A percentile compares a stretch with the other conserved stretches of the same genome.
These are phyloP conservation scores for Neuroscelio doddi DNA, from an alignment of 2,888 invertebrate species.

Conservation along the genomic window DNA sequence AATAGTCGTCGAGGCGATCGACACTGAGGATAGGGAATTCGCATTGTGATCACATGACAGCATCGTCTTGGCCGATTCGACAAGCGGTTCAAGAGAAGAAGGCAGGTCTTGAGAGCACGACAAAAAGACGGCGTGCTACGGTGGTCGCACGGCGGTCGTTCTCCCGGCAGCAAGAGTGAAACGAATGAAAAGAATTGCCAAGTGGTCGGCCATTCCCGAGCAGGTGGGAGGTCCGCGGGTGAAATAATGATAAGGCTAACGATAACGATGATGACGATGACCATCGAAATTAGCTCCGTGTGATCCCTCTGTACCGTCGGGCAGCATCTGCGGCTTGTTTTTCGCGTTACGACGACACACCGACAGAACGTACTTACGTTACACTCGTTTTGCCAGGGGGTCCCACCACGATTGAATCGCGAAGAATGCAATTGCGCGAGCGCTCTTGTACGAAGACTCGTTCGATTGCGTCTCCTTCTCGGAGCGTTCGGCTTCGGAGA, in stretches of 20 bases:
- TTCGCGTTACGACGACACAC: slow-evolving; percentile 29
- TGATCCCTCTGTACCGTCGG: slow-evolving; percentile 24
- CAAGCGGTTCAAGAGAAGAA: background rate
- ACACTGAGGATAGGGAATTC: background rate
- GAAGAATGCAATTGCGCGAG: slow-evolving; percentile 41
- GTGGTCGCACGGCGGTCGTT: slow-evolving; percentile 4
- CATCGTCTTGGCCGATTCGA: background rate
- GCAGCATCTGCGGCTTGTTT: slow-evolving; percentile 37
- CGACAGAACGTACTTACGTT: slow-evolving; percentile 21
- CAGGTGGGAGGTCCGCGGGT: slow-evolving; percentile 45
- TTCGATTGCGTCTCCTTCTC: slow-evolving; percentile 27
- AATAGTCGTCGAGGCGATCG: background rate
- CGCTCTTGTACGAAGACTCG: slow-evolving; percentile 37
- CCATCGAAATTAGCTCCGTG: slow-evolving; percentile 44
- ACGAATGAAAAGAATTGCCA: slow-evolving; percentile 48
- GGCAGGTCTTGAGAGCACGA: background rate
- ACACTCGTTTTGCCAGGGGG: slow-evolving; percentile 42
- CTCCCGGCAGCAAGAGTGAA: slow-evolving; percentile 36
- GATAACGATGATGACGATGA: slow-evolving; percentile 43
- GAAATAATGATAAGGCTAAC: slow-evolving; percentile 45
- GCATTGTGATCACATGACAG: slow-evolving; percentile 1
- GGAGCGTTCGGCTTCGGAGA: slow-evolving; percentile 21
- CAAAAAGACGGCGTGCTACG: slow-evolving; percentile 6
- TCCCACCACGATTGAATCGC: slow-evolving; percentile 42
- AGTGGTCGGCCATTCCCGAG: slow-evolving; percentile 20